Percentiles rank a stretch among this genome's conserved stretches.
These are phyloP conservation scores for Drosophila mercatorum DNA, from an alignment of 2,888 invertebrate species.

Conservation along the genomic window DNA sequence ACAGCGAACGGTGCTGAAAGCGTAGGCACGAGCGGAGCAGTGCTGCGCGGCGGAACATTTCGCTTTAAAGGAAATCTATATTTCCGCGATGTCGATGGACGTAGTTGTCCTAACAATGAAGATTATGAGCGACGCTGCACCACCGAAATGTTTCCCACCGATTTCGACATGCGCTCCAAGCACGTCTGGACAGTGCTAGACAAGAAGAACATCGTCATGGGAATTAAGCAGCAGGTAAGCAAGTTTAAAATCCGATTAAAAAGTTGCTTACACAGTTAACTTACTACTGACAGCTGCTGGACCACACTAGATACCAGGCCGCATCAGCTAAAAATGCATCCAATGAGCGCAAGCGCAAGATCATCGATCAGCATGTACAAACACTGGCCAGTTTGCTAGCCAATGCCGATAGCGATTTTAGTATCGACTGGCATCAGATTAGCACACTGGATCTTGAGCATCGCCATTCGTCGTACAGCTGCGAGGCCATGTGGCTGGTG, in stretches of 20 bases:
- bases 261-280: not conserved
- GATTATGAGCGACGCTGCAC: conserved; percentile 86
- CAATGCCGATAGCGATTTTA: conserved; percentile 62
- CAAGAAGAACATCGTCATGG: conserved; percentile 86
- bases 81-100: conserved; percentile 87
- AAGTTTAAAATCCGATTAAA: fast-evolving
- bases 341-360: conserved; percentile 20
- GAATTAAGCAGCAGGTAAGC: conserved; percentile 85
- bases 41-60: conserved; percentile 78
- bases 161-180: conserved; percentile 83
- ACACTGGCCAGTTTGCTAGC: conserved; percentile 58
- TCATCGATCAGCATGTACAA: conserved; percentile 44
- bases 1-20: not conserved
- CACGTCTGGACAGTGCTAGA: conserved; percentile 87
- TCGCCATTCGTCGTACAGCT: conserved; percentile 88
- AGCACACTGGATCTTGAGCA: conserved; percentile 83
- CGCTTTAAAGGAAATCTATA: conserved; percentile 86
- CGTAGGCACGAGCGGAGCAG: conserved; percentile 85
- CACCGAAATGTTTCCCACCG: conserved; percentile 85
- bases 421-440: conserved; percentile 83
- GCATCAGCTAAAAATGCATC: not conserved
- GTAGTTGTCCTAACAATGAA: conserved; percentile 86
- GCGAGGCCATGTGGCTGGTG: conserved; percentile 89
- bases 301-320: conserved; percentile 30
- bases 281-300: conserved; percentile 51